A percentile compares a stretch with the other conserved stretches of the same genome.
Conservation (phyloP, 1,140 invertebrate genomes). For the Archegozetes longisetosus region DNA sequence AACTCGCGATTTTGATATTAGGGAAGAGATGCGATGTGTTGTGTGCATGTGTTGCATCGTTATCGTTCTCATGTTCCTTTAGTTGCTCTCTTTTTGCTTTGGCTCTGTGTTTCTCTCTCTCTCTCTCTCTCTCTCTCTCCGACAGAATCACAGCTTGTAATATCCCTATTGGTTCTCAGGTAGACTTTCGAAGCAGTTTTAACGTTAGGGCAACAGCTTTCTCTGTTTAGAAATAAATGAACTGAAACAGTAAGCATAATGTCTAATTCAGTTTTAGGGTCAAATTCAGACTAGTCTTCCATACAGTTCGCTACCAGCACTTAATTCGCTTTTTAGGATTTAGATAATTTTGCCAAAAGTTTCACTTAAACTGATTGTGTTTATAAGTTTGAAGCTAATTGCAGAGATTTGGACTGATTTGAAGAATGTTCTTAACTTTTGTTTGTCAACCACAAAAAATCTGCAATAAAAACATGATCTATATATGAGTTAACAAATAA, state of each 20-base stretch:
- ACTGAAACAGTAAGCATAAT: neutral
- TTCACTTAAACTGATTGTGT: too few relatives aligned
- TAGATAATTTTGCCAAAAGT: too few relatives aligned
- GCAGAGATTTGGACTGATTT: too few relatives aligned
- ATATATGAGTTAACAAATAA: too few relatives aligned
- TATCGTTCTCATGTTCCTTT: neutral
- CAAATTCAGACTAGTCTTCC: too few relatives aligned
- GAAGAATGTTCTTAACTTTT: too few relatives aligned
- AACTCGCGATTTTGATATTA: too few relatives aligned
- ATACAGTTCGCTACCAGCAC: too few relatives aligned
- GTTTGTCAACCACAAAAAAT: too few relatives aligned
- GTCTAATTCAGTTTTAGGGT: neutral
- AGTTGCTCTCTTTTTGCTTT: neutral
- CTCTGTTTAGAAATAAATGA: neutral
- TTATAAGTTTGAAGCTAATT: too few relatives aligned
- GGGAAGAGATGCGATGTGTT: neutral
- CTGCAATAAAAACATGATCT: too few relatives aligned
- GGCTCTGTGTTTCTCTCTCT: neutral
- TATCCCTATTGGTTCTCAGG: neutral
- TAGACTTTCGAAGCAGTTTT: neutral
- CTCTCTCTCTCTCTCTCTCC: neutral
- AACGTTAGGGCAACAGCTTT: neutral
- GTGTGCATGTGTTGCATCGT: neutral
- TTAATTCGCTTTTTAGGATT: too few relatives aligned
- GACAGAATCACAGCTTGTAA: neutral